A percentile compares a stretch with the other conserved stretches of the same genome.
Conservation (phyloP, 2,888 invertebrate species). For the Megastigmus dorsalis region DNA sequence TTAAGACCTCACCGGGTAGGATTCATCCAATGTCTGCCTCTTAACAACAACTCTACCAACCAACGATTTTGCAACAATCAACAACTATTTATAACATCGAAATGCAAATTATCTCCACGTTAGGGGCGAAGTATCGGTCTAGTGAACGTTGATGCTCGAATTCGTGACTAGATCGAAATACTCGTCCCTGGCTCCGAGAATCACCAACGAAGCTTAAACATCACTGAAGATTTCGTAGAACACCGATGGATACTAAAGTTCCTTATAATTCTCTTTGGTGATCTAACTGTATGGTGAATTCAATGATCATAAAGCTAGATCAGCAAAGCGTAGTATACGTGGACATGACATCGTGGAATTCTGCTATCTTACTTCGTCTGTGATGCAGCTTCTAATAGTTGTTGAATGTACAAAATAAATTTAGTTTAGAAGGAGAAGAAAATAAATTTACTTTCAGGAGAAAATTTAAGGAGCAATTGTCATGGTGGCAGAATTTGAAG, state of each 20-base stretch:
- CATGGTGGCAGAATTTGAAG: slow-evolving; percentile 64
- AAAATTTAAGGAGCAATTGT: neutral
- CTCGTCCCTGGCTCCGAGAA: slow-evolving; percentile 67
- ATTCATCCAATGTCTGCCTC: slow-evolving; percentile 69
- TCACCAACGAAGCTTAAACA: slow-evolving; percentile 4
- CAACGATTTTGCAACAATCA: neutral
- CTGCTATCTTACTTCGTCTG: no score
- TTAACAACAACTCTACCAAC: slow-evolving; percentile 8
- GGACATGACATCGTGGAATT: slow-evolving; percentile 60
- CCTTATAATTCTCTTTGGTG: slow-evolving; percentile 77
- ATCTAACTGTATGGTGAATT: slow-evolving; percentile 75
- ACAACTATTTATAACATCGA: neutral
- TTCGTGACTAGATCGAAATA: slow-evolving; percentile 76
- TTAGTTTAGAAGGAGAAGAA: no score
- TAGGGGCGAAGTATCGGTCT: slow-evolving; percentile 68
- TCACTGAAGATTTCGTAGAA: neutral
- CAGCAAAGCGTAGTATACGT: slow-evolving; percentile 69
- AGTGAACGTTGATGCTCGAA: slow-evolving; percentile 63
- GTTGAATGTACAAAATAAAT: no score
- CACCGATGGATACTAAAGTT: slow-evolving; percentile 50
- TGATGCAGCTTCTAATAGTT: no score
- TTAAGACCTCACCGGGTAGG: slow-evolving; percentile 72
- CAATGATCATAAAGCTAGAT: slow-evolving; percentile 74
- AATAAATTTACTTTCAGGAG: no score
- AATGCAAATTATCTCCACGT: slow-evolving; percentile 26